phyloP scores from a whole-genome alignment of 2,888 invertebrate species.

The Cylloceria caligata region DNA sequence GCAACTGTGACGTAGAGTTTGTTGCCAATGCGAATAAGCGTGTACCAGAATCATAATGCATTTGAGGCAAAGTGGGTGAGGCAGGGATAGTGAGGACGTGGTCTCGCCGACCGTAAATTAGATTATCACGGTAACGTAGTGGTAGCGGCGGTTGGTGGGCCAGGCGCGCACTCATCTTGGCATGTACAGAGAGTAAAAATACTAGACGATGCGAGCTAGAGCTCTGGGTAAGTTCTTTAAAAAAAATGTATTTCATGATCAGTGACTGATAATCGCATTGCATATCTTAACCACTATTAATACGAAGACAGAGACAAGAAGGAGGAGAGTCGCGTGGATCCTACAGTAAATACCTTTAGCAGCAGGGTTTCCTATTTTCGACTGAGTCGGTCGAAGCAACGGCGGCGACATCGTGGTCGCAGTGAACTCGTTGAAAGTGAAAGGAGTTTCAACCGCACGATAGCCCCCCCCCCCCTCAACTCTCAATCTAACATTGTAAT shows the following conservation, averaged over 20 bases:
- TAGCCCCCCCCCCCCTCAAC: slow-evolving; percentile 81
- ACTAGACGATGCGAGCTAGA: neutral
- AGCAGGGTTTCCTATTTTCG: slow-evolving; percentile 80
- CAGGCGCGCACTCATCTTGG: neutral
- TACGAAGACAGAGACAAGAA: slow-evolving; percentile 21
- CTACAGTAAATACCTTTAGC: slow-evolving; percentile 72
- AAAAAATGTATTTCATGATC: neutral
- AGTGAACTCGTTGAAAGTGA: slow-evolving; percentile 83
- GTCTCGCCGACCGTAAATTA: slow-evolving; percentile 3
- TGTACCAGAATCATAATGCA: slow-evolving; percentile 17
- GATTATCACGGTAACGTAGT: neutral
- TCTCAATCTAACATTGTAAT: slow-evolving; percentile 75
- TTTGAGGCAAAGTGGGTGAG: slow-evolving; percentile 20
- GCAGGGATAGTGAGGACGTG: neutral
- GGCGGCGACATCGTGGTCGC: slow-evolving; percentile 53
- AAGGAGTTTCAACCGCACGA: slow-evolving; percentile 83
- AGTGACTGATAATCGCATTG: slow-evolving; percentile 22
- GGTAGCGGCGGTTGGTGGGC: neutral
- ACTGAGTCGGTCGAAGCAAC: slow-evolving; percentile 71
- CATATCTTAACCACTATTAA: slow-evolving; percentile 54
- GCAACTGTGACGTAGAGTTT: slow-evolving; percentile 14
- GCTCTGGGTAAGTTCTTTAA: neutral
- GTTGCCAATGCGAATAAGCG: slow-evolving; percentile 8
- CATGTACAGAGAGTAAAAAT: neutral
- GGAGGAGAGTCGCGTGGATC: slow-evolving; percentile 26